phyloP scores from a whole-genome alignment of 2,113 vertebrate genomes.

The Puffinus mauretanicus region DNA sequence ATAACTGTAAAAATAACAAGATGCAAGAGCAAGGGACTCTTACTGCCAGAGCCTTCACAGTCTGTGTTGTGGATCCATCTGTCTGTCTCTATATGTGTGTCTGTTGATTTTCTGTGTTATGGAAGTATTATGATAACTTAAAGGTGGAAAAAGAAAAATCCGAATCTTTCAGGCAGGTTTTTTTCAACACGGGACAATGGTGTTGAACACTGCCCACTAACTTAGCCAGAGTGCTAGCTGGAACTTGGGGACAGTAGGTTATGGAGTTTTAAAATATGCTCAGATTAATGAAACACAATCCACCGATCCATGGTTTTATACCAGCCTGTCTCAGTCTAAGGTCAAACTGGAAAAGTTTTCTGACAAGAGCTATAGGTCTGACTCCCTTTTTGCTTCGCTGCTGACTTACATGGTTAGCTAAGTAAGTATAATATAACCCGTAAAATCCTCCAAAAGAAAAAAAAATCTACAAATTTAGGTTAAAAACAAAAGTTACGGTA shows the following conservation, averaged over 20 bases:
- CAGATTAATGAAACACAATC: conserved; percentile 55
- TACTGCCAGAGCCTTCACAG: neutral
- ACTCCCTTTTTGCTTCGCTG: conserved; percentile 10
- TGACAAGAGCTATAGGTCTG: conserved; percentile 49
- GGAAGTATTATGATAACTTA: neutral
- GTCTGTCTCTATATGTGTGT: accelerated
- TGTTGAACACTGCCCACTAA: accelerated
- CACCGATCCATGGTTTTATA: conserved; percentile 65
- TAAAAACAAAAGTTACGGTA: conserved; percentile 76
- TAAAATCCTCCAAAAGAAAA: neutral
- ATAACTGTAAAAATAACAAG: neutral
- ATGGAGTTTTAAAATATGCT: neutral
- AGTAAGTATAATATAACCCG: conserved; percentile 8
- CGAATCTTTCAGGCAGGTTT: neutral
- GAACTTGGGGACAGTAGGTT: neutral
- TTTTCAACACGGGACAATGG: accelerated
- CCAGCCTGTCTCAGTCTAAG: conserved; percentile 66
- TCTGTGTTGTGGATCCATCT: neutral
- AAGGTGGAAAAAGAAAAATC: neutral
- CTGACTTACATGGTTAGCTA: conserved; percentile 50
- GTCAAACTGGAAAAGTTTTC: conserved; percentile 76
- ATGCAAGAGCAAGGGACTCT: neutral
- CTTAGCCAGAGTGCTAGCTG: neutral
- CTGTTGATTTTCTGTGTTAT: neutral
- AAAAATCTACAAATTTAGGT: conserved; percentile 65